Conservation (phyloP, 2,797 vertebrate species). For the Labroides dimidiatus region DNA sequence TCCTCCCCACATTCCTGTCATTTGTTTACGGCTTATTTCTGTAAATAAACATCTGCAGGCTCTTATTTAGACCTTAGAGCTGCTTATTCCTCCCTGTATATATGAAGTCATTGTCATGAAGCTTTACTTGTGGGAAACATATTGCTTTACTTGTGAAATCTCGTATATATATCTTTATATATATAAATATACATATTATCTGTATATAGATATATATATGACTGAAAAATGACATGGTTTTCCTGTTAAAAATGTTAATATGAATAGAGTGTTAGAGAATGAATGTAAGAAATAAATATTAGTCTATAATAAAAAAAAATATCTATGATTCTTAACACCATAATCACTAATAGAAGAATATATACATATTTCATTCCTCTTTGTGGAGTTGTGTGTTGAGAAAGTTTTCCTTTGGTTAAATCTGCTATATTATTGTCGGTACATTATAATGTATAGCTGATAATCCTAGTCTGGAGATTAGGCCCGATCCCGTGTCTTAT, state of each 20-base stretch:
- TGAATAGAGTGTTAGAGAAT: constrained; percentile 88
- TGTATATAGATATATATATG: constrained; percentile 26
- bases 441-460: constrained; percentile 66
- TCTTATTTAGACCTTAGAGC: constrained; percentile 59
- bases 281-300: constrained; percentile 87
- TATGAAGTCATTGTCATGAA: constrained; percentile 76
- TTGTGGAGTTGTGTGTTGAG: constrained; percentile 80
- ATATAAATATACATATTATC: constrained; percentile 21
- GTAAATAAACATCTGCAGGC: constrained; percentile 81
- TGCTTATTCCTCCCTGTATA: constrained; percentile 67
- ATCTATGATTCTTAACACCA: constrained; percentile 81
- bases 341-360: constrained; percentile 80
- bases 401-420: constrained; percentile 58
- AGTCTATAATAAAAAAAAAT: constrained; percentile 82
- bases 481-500: constrained; percentile 58
- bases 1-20: constrained; percentile 67
- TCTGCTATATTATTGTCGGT: constrained; percentile 59
- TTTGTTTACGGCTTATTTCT: constrained; percentile 65
- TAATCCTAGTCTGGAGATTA: constrained; percentile 56
- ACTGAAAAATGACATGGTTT: constrained; percentile 67
- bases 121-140: constrained; percentile 81
- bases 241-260: constrained; percentile 87
- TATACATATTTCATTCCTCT: constrained; percentile 82
- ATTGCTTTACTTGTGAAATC: constrained; percentile 76
- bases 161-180: constrained; percentile 51